Evolutionary conservation across 1,140 invertebrate species (phyloP), one percentile per base, ranked within the genome.

Genomic region (Acromyrmex echinatior): DNA sequence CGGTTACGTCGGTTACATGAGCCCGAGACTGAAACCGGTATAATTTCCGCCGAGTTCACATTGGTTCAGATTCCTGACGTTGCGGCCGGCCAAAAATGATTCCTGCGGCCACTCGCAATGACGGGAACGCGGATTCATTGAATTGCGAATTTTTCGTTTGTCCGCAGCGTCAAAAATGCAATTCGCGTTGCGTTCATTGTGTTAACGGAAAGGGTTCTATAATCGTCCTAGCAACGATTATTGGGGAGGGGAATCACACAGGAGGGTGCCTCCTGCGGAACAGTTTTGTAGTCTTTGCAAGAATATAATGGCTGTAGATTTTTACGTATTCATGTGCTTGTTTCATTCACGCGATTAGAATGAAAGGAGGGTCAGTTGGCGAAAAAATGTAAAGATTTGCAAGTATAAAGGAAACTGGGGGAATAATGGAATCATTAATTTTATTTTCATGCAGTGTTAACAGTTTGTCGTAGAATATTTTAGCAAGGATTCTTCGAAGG

Each of bases 1-100:
- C 80, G 80, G 80, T 73, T 63, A 62, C 39, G 66, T 82, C 80
- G 28, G 80, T 84, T 84, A 84, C 80, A 21, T 18, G 68, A 74
- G 39, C 18, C 2, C 10, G 56, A 68, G 25, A 80, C 28, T 56
- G 63, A 63, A 74, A 74, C 25, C 35, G 56, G 39, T 62, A 63
- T 25, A 63, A 63, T 74, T 66, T 84, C 14, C 78, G 49, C 45
- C 53, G 63, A 56, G 62, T 53, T 63, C 62, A 18, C 49, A 68
- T 56, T 25, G 39, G 49, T 53, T 63, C 62, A 18, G 77, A 68
- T 56, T 25, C 31, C 39, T 45, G 80, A 76, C n/a, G 39, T 9
- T 6, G 70, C 3, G n/a, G n/a, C n/a, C 21, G 14, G 28, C 14
- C 51, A 7, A 74, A 74, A 62, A 62, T 74, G 35, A 73, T 16